Evolutionary conservation across 2,888 invertebrate genomes (phyloP).

Genomic region (Cistogaster globosa): DNA sequence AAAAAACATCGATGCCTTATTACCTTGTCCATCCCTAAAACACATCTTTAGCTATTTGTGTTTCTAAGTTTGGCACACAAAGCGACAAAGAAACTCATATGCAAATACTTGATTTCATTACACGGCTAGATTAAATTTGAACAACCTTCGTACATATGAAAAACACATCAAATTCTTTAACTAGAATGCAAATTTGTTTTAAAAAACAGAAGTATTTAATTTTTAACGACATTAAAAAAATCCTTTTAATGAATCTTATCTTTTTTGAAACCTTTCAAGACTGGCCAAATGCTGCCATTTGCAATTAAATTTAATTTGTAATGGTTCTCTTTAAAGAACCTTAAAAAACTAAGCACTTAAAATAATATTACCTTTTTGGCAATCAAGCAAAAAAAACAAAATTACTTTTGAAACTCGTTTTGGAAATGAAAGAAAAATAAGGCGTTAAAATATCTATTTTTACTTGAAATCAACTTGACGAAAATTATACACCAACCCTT

Average conservation of each 20-base stretch:
- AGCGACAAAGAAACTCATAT: not conserved
- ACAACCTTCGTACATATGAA: not conserved
- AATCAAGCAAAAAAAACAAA: conserved; percentile 34
- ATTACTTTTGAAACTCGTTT: conserved; percentile 57
- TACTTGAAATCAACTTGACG: conserved; percentile 61
- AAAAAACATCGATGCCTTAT: too few relatives aligned
- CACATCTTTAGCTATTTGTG: too few relatives aligned
- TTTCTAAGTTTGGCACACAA: too few relatives aligned
- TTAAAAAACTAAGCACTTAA: conserved; percentile 32
- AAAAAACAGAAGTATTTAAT: conserved; percentile 17
- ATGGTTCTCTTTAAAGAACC: conserved; percentile 70
- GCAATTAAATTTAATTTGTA: conserved; percentile 75
- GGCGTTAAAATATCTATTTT: conserved; percentile 55
- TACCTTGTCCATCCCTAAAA: too few relatives aligned
- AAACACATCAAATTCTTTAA: conserved; percentile 52
- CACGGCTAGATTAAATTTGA: too few relatives aligned
- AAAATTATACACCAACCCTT: conserved; percentile 70
- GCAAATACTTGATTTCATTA: too few relatives aligned
- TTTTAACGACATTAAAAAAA: conserved; percentile 53
- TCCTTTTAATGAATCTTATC: conserved; percentile 69
- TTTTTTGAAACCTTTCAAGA: conserved; percentile 49
- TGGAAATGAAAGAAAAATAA: conserved; percentile 39
- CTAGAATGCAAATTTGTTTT: conserved; percentile 53
- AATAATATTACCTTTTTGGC: conserved; percentile 69
- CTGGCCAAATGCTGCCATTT: conserved; percentile 70